Evolutionary conservation across 2,113 vertebrate species (phyloP), one percentile per base, ranked within the genome.

Genomic region (Lophura nycthemera): DNA sequence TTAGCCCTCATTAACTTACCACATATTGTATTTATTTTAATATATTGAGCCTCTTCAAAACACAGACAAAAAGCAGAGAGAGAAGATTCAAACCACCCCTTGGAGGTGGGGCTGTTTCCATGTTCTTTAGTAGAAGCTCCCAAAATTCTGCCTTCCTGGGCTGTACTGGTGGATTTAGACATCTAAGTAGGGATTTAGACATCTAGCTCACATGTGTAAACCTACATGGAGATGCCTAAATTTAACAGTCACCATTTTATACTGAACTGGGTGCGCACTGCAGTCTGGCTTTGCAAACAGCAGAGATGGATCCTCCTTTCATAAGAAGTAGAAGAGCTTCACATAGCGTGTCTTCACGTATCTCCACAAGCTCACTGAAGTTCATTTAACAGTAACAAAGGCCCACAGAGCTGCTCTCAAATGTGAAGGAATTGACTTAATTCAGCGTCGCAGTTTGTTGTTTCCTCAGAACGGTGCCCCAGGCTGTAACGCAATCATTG

Each of bases 1-100:
- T 95, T 96, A 92, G 75, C 30, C 47, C 56, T 85, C 67, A 76
- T 90, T 95, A 94, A 69, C 45, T 89, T 86, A 78, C 43, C 61
- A 86, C 57, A 47, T 78, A 75, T 67, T 83, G 56, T 52, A 27
- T 83, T 80, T 77, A 83, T 60, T 77, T 86, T 83, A 86, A 84
- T 52, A 30, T 36, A 56, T 90, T 79, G 80, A 80, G 83, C 79
- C 42, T 45, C 72, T 90, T 90, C 83, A 71, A 79, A 90, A 17
- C 50, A 89, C 64, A 80, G 75, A 66, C 54, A 59, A 86, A 87
- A 80, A 80, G 64, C 10, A 77, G 21, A 83, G 34, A 83, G 34
- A 69, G 50, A 80, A 93, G 72, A 54, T 54, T 85, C 60, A 14
- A 64, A n/a, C 40, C 30, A 50, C 19, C 19, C 73, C 47, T 42